Evolutionary conservation across 2,888 invertebrate genomes (phyloP).

Genomic region (Tipula vernalis): DNA sequence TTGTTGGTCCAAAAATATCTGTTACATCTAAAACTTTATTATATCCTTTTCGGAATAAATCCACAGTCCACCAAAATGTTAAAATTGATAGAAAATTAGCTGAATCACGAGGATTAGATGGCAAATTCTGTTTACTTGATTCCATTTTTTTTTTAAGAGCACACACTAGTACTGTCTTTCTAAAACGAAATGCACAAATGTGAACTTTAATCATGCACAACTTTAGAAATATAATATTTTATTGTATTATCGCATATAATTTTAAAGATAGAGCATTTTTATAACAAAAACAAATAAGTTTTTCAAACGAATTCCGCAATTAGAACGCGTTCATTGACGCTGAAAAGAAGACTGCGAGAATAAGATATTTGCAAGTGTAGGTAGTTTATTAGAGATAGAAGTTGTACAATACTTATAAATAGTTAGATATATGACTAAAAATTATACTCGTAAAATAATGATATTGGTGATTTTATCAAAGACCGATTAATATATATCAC

Average conservation of each 20-base stretch:
- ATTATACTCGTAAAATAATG: too few species aligned
- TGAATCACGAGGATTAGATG: constrained; percentile 35
- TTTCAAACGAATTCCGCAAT: not conserved
- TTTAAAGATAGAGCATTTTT: not conserved
- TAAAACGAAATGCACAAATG: not conserved
- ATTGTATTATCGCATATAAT: not conserved
- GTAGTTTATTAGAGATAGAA: too few species aligned
- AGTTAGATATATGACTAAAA: too few species aligned
- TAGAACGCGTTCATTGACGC: not conserved
- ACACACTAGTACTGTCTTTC: not conserved
- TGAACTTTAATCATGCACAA: not conserved
- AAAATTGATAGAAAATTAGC: constrained; percentile 36
- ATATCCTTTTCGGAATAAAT: constrained; percentile 38
- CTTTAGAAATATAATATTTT: not conserved
- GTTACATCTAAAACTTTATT: constrained; percentile 35
- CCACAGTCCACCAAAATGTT: constrained; percentile 41
- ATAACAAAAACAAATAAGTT: not conserved
- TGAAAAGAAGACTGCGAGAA: not conserved
- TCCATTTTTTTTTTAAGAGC: constrained; percentile 11
- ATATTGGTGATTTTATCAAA: not conserved
- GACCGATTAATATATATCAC: not conserved
- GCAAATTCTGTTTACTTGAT: constrained; percentile 14
- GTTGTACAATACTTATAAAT: too few species aligned
- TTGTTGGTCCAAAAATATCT: constrained; percentile 39
- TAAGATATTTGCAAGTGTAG: not conserved